Evolutionary conservation across 2,113 vertebrate genomes (phyloP).

Genomic region (Dicaeum eximium): DNA sequence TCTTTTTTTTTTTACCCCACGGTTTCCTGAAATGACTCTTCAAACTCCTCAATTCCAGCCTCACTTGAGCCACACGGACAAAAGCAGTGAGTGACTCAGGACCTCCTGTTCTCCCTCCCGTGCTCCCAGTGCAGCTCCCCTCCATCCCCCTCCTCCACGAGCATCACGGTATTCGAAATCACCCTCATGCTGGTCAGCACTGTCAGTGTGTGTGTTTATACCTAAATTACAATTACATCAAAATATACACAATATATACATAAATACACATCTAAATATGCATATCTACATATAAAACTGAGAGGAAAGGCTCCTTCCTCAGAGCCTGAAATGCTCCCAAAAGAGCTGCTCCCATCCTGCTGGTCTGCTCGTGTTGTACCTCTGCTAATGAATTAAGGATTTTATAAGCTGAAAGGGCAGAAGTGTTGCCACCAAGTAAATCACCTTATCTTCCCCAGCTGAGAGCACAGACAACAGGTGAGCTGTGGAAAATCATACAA

Average conservation of each 20-base stretch:
- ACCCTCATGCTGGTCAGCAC: not conserved
- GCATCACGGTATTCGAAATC: not conserved
- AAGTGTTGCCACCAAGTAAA: conserved; percentile 37
- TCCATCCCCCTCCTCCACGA: not conserved
- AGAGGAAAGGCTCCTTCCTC: not conserved
- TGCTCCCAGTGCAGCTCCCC: not conserved
- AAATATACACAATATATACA: too few relatives aligned
- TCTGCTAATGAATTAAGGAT: conserved; percentile 19
- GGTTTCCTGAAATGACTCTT: not conserved
- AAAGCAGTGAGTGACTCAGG: not conserved
- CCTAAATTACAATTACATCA: not conserved
- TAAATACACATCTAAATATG: too few relatives aligned
- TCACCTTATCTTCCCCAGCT: conserved; percentile 42
- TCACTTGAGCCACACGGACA: not conserved
- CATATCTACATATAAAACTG: not conserved
- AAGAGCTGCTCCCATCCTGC: not conserved
- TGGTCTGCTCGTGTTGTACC: not conserved
- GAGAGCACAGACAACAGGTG: conserved; percentile 37
- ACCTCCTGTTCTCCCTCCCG: not conserved
- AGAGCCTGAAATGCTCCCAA: not conserved
- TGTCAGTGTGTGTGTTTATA: not conserved
- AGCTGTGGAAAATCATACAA: conserved; percentile 51
- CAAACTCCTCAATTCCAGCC: not conserved
- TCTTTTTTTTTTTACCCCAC: not conserved
- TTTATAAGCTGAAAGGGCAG: conserved; percentile 22